These are phyloP conservation scores for Otus sunia DNA, from an alignment of 2,113 vertebrate species.

Conservation along the genomic window DNA sequence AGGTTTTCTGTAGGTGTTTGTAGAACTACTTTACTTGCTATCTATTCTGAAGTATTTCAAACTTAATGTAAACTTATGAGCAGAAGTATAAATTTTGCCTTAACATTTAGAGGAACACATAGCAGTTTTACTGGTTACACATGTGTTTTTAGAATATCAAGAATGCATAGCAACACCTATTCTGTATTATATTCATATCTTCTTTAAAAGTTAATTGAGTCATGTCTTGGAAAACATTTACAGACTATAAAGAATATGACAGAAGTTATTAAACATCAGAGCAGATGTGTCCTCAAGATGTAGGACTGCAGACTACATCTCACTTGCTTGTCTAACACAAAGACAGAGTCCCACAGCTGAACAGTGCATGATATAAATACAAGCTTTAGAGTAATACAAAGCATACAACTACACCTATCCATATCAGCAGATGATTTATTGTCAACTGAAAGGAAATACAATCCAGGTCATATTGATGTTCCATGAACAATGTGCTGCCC, in stretches of 20 bases:
- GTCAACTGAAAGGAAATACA: background rate
- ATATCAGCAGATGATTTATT: background rate
- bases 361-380: background rate
- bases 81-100: background rate
- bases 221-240: background rate
- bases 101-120: background rate
- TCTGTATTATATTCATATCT: background rate
- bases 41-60: background rate
- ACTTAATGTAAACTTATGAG: background rate
- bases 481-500: background rate
- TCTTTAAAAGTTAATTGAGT: background rate
- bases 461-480: background rate
- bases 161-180: background rate
- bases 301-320: background rate
- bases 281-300: background rate
- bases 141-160: background rate
- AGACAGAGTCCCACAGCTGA: background rate
- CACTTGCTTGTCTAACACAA: background rate
- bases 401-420: background rate
- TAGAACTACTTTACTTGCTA: background rate
- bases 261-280: background rate
- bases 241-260: background rate
- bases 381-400: background rate
- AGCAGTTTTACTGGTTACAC: background rate
- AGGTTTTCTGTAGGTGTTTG: background rate